Evolutionary conservation across 2,797 vertebrate species (phyloP), one percentile per base, ranked within the genome.

Genomic region (Coilia nasus): DNA sequence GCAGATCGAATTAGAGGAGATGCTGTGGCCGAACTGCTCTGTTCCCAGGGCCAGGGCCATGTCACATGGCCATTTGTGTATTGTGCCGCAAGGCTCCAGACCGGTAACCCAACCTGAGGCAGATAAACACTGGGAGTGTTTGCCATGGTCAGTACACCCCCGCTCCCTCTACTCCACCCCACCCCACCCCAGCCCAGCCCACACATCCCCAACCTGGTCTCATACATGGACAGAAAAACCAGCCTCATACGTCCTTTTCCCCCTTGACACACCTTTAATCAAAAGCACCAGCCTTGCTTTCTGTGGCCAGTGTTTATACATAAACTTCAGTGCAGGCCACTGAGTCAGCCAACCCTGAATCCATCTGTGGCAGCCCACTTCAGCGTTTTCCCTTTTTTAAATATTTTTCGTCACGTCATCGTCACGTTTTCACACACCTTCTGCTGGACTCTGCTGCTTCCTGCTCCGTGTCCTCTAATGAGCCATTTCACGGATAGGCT

Each of bases 1-100:
- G 19, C 15, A 44, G 35, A 44, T 78, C 19, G 31, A 78, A 21
- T 78, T 78, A 78, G 50, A 44, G 35, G 71, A 35, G 71, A 78
- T 44, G 71, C 71, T 41, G 31, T 78, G 71, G 6, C 71, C 35
- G 7, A 21, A 35, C 71, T 19, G 71, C 71, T 78, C 7, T 17
- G 35, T 78, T 78, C 25, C 81, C 71, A 78, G 35, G 71, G 47
- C 23, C 54, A 0, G 12, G 50, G 50, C 14, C 19, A 56, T 56
- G 54, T 41, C 59, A 59, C 59, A 82, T 59, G 54, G 19, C 57
- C 82, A 25, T 83, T 57, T 83, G 82, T 83, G 82, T 62, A 56
- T 56, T 82, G 81, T 82, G 81, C 50, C 25, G 19, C 47, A 82
- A 60, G 31, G 71, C 17, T 35, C 71, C 71, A 41, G 71, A 44